phyloP scores from a whole-genome alignment of 2,888 invertebrate species.

The Altica lythri region DNA sequence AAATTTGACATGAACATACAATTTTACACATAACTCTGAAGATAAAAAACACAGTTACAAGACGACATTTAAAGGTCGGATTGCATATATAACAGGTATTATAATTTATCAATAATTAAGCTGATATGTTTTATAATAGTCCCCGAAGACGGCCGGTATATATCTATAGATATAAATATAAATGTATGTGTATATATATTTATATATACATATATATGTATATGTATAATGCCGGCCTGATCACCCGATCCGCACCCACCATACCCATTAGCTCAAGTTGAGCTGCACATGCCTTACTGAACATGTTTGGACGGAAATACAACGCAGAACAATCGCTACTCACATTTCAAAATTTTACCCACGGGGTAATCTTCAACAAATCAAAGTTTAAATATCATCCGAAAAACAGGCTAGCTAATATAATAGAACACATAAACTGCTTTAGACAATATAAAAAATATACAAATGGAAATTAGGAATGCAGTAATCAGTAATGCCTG shows the following conservation, averaged over 20 bases:
- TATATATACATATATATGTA: conserved; percentile 15
- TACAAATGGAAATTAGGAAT: too few relatives aligned
- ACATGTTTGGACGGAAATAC: conserved; percentile 59
- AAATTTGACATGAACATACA: conserved; percentile 51
- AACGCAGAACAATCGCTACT: conserved; percentile 52
- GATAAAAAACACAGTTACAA: conserved; percentile 57
- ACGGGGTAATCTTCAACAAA: conserved; percentile 4
- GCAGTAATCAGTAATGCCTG: too few relatives aligned
- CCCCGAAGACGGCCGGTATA: conserved; percentile 61
- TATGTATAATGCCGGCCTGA: conserved; percentile 47
- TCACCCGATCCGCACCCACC: conserved; percentile 58
- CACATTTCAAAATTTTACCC: conserved; percentile 22
- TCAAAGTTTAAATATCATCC: too few relatives aligned
- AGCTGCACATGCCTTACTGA: conserved; percentile 53
- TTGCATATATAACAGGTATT: conserved; percentile 59
- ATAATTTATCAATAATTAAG: conserved; percentile 65
- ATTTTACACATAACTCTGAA: conserved; percentile 52
- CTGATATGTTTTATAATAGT: conserved; percentile 75
- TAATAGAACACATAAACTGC: too few relatives aligned
- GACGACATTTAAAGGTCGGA: conserved; percentile 60
- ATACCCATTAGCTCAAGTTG: conserved; percentile 55
- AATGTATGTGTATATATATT: conserved; percentile 21
- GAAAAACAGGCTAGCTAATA: too few relatives aligned
- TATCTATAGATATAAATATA: conserved; percentile 15
- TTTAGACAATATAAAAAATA: too few relatives aligned